These are phyloP conservation scores for Ammospiza maritima DNA, from an alignment of 2,797 vertebrate genomes.

Conservation along the genomic window DNA sequence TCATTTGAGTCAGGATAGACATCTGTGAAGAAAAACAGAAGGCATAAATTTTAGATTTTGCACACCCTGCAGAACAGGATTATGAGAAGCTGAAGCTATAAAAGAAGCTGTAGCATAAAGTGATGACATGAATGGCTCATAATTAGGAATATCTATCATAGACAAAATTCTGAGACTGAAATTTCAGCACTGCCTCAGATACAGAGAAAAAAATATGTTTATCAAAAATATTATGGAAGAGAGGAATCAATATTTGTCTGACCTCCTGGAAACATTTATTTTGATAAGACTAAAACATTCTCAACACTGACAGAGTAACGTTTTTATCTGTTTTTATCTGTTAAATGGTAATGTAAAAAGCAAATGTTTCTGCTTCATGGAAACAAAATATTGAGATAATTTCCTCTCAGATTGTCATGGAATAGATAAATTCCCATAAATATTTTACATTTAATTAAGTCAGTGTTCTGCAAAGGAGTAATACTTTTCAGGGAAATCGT, in stretches of 20 bases:
- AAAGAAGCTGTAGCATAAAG: neutral
- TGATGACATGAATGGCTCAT: neutral
- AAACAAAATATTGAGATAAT: slow-evolving; percentile 17
- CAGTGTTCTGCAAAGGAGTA: neutral
- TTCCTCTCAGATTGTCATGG: neutral
- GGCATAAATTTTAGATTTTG: neutral
- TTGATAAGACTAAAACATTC: neutral
- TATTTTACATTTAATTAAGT: neutral
- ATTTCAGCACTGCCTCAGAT: neutral
- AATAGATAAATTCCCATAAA: neutral
- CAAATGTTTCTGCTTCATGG: neutral
- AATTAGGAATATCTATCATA: neutral
- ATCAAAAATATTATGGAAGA: neutral
- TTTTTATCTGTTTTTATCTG: neutral
- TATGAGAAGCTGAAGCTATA: neutral
- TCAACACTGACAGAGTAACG: neutral
- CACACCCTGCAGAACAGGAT: neutral
- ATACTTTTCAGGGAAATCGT: neutral
- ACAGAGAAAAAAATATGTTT: neutral
- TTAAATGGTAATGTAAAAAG: neutral
- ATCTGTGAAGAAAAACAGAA: neutral
- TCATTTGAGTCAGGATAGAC: neutral
- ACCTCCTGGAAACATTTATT: neutral
- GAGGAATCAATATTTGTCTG: neutral
- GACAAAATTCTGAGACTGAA: neutral